phyloP scores from a whole-genome alignment of 2,888 invertebrate genomes.

The Pyralis farinalis region DNA sequence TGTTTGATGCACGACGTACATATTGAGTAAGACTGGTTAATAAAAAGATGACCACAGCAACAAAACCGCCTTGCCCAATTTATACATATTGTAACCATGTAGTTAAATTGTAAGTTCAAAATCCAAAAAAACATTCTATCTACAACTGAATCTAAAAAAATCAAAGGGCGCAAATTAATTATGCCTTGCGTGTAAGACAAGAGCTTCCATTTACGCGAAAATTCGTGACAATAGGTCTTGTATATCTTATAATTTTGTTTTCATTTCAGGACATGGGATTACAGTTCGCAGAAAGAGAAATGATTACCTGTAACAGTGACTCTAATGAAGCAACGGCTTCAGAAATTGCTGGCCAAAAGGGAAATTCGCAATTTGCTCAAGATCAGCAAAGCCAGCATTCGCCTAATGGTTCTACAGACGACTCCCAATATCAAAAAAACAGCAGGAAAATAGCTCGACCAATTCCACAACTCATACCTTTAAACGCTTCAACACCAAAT shows the following conservation, averaged over 20 bases:
- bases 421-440: slow-evolving; percentile 48
- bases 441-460: slow-evolving; percentile 78
- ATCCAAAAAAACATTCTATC: no score
- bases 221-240: no score
- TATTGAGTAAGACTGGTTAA: no score
- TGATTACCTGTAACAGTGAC: slow-evolving; percentile 63
- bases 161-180: no score
- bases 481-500: slow-evolving; percentile 74
- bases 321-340: slow-evolving; percentile 57
- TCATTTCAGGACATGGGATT: slow-evolving; percentile 69
- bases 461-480: slow-evolving; percentile 88
- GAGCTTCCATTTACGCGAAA: no score
- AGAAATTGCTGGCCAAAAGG: slow-evolving; percentile 41
- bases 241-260: slow-evolving; percentile 15
- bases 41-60: no score
- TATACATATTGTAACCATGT: no score
- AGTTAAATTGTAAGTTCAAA: no score
- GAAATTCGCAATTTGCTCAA: slow-evolving; percentile 36
- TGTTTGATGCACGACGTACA: no score
- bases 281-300: slow-evolving; percentile 59
- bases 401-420: slow-evolving; percentile 41
- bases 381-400: slow-evolving; percentile 38
- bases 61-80: no score
- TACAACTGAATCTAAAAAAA: no score
- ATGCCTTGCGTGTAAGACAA: no score